Base-by-base conservation (phyloP, 1,140 invertebrate species). In the Myzus persicae region DNA sequence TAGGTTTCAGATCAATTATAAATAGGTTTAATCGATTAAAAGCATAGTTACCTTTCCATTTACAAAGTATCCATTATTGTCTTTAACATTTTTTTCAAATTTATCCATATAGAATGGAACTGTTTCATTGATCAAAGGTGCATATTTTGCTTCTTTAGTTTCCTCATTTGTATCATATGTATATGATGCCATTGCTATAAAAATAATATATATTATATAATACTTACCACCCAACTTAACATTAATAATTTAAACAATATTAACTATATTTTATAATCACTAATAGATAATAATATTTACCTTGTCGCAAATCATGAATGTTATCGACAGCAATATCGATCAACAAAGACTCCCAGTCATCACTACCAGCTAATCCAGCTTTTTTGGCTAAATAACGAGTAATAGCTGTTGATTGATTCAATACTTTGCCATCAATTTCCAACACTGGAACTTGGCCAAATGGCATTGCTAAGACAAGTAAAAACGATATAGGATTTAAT, bases 371-470 rank as follows among this genome's bases (percentile, higher is more conserved):
- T 87, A 98, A 94, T 93, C 96, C 96, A 87, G 96, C 96, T 94
- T 97, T 95, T 94, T 96, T 97, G 20, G 97, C 97, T n/a, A 97
- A 95, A 94, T 97, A 98, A 67, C 97, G 96, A 82, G 95, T 96
- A 94, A 98, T 97, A 44, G 97, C 96, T 76, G 96, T 95, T 93
- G 96, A 97, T 95, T 98, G 97, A 94, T 96, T 95, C 26, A 97
- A 95, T 92, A 95, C 95, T 94, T 97, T 96, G 18, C 97, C 97
- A 94, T 98, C 97, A 31, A 97, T 95, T 95, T 97, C 97, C 93
- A 98, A 95, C 31, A 97, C 95, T 0, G 97, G 98, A 67, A 97
- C 95, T 95, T 97, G 97, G 20, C 97, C 97, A 95, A 97, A 97
- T 42, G 97, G 97, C 95, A 96, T 97, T 44, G 95, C 97, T 97